Percentiles rank a stretch among this genome's conserved stretches.
phyloP scores from a whole-genome alignment of 2,888 invertebrate genomes.

The Ecdyonurus torrentis region DNA sequence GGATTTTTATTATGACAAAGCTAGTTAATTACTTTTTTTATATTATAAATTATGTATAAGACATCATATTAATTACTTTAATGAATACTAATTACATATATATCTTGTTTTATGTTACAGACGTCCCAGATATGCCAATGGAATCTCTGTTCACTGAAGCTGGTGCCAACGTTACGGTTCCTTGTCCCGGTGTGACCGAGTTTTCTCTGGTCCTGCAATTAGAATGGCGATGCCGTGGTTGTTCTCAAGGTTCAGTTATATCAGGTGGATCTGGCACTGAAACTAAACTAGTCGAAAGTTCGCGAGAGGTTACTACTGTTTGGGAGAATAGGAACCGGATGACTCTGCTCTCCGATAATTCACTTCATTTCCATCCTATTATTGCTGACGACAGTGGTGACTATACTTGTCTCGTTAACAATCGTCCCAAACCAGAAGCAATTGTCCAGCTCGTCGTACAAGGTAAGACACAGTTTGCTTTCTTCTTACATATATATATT shows the following conservation, averaged over 20 bases:
- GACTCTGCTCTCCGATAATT: conserved; percentile 38
- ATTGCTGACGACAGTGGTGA: conserved; percentile 44
- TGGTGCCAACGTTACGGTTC: conserved; percentile 44
- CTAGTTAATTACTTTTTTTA: no score
- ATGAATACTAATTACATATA: no score
- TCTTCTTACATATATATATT: no score
- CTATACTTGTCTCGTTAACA: conserved; percentile 51
- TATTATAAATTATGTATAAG: no score
- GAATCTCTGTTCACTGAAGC: conserved; percentile 42
- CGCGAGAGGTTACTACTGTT: conserved; percentile 33
- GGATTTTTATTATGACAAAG: no score
- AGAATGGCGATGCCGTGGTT: conserved; percentile 35
- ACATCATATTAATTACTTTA: no score
- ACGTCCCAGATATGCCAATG: conserved; percentile 38
- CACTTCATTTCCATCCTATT: conserved; percentile 43
- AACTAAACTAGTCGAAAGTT: conserved; percentile 33
- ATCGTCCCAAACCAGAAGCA: conserved; percentile 45
- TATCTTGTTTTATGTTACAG: conserved; percentile 29
- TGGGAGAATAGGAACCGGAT: conserved; percentile 35
- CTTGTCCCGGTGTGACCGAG: conserved; percentile 50
- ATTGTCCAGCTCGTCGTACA: conserved; percentile 46
- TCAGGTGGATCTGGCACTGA: conserved; percentile 19
- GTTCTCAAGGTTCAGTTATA: conserved; percentile 13
- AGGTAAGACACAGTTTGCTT: conserved; percentile 42
- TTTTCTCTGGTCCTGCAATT: conserved; percentile 43